Conservation (phyloP, 2,888 invertebrate genomes). For the Pelosia muscerda region DNA sequence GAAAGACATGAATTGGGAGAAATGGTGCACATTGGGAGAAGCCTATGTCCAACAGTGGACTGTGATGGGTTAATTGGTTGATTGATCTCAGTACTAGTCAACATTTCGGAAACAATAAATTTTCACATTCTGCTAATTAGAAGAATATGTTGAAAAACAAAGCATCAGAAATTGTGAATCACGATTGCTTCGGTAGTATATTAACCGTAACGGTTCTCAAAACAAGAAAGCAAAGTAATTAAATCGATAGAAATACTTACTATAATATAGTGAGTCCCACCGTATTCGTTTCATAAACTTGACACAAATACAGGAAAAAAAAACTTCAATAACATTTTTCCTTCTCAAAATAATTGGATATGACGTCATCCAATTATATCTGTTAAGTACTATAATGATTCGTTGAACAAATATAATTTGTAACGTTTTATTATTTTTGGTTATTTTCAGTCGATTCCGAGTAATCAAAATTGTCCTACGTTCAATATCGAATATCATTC, state of each 20-base stretch:
- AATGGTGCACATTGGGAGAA: no score
- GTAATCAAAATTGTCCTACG: neutral
- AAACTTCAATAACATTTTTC: neutral
- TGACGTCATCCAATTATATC: neutral
- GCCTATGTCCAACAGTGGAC: no score
- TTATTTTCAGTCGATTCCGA: neutral
- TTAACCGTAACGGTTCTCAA: no score
- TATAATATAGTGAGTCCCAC: neutral
- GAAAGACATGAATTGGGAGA: no score
- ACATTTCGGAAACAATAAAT: no score
- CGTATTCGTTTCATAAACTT: neutral
- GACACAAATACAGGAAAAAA: neutral
- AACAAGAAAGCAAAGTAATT: neutral
- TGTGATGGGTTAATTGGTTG: no score
- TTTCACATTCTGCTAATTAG: no score
- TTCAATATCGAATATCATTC: conserved; percentile 4
- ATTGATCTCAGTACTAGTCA: no score
- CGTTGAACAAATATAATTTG: neutral
- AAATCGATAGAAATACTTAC: no score
- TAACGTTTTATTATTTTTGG: neutral
- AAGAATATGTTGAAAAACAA: no score
- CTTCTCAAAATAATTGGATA: neutral
- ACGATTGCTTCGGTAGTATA: no score
- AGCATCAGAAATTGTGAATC: no score
- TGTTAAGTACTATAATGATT: neutral